Evolutionary conservation across 2,113 vertebrate species (phyloP), one percentile per base, ranked within the genome.

Genomic region (Pleuronectes platessa): DNA sequence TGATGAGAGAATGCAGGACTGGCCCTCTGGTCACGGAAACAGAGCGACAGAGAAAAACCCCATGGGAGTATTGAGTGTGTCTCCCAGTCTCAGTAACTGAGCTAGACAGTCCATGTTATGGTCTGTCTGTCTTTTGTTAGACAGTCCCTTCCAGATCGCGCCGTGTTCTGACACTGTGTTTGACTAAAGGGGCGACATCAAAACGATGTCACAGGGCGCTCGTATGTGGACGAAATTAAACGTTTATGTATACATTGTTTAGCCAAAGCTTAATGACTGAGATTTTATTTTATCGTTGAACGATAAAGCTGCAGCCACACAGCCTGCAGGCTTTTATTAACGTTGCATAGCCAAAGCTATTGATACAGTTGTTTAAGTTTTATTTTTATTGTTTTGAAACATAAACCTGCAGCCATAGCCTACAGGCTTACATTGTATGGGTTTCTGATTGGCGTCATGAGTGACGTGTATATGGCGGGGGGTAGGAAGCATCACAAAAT

Each of bases 291-390:
- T 2, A 59, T 23, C 20, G 24, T 20, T 35, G 27, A 58, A 5
- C 27, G 7, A 17, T 60, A 60, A 20, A 31, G 5, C 17, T 59
- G 56, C 23, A 23, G 5, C 56, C 26, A 37, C 35, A 10, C 13
- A 21, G 20, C n/a, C 37, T 14, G 11, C n/a, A 3, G 61, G 12
- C 40, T 45, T 24, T 12, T 12, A 18, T 56, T 56, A 1, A 17
- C 2, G 4, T 11, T n/a, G 8, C 10, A 53, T 10, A n/a, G 56
- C 13, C 37, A 45, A 42, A 63, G n/a, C n/a, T 23, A 45, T 24
- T 63, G 61, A 62, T 31, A 42, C 20, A 23, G 61, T n/a, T 42
- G 61, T 62, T 40, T 21, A 62, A 14, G 35, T 62, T 31, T 62
- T 31, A 31, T 31, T 31, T 31, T 31, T 0, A 31, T 31, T 31